Base-by-base conservation (phyloP, 2,113 vertebrate species). In the Burhinus bistriatus region DNA sequence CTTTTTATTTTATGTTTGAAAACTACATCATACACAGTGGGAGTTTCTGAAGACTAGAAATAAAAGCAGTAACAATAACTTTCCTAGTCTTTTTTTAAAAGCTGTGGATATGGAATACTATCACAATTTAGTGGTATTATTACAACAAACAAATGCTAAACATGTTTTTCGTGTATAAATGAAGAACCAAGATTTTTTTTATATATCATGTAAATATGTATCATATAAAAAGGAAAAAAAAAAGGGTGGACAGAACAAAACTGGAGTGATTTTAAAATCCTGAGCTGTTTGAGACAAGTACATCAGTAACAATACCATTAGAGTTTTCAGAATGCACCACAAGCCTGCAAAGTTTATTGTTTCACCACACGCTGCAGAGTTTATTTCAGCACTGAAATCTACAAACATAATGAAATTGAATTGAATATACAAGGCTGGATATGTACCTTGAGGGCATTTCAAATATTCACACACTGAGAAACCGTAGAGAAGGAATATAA, bases 321-420 rank as follows among this genome's bases (percentile, higher is more conserved):
- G 42, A 77, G 59, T 51, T 83, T 94, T 94, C 40, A 68, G 77
- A 97, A 75, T 51, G 26, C 27, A 40, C 51, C 59, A 75, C 70
- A 97, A 96, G n/a, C 47, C 66, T 90, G 19, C 32, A 58, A 95
- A 89, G 69, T 90, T 94, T 97, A 90, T 95, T 94, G 76, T 90
- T 96, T 70, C 49, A 92, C 64, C 83, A 86, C 95, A 91, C 90
- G 57, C 78, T 84, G 47, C 68, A 93, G 72, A 96, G 71, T 97
- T 97, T 95, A 96, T 97, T 98, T 97, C 86, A 90, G 69, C 38
- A 96, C 29, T 94, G 85, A 97, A 97, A 96, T 97, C 95, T 96
- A 97, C 85, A 98, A 96, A 95, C 68, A 81, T 91, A 97, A 97
- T 97, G 90, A 94, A 97, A 97, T 95, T 91, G 91, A 97, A 97